Base-by-base conservation (phyloP, 2,888 invertebrate species). In the Luperina testacea region DNA sequence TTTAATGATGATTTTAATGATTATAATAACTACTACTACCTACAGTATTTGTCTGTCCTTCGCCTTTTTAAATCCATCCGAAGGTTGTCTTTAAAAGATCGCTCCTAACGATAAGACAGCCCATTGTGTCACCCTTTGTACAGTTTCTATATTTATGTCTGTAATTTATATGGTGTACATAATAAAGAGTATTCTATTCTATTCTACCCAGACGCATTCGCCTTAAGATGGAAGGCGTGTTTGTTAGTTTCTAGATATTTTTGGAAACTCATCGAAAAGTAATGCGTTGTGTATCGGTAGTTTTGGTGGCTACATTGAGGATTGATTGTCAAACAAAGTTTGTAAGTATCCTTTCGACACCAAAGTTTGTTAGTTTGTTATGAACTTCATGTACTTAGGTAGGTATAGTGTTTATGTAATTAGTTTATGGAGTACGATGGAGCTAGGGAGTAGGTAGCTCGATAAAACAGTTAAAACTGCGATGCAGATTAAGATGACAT, bases 171-270 rank as follows among this genome's bases (percentile, higher is more conserved):
- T 32, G 32, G 32, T 32, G 32, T 32, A 32, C 32, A 32, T 32
- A 32, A 32, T 32, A 32, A 32, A 32, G 32, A 32, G 32, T 32
- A 32, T 32, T 32, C 32, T 32, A 32, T 32, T 32, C 32, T 32
- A 32, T 32, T 32, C 32, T 32, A 32, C 32, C 32, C 51, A 6
- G 51, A 51, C 51, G 51, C 17, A 15, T 51, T 51, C 51, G 51
- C 51, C 17, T 53, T 53, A 53, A 53, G 20, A 8, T 48, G 15
- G 48, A 53, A 78, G 78, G 69, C 65, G 64, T 67, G 77, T 84
- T 72, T 84, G 75, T 87, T 82, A 77, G 74, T 87, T 77, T 65
- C 57, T 65, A 82, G 80, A 80, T 87, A 82, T 89, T 87, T 81
- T 81, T 70, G 71, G 75, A 82, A 81, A 76, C 69, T 72, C 59